Evolutionary conservation across 2,113 vertebrate species (phyloP), one percentile per base, ranked within the genome.

Genomic region (Nycticebus coucang): DNA sequence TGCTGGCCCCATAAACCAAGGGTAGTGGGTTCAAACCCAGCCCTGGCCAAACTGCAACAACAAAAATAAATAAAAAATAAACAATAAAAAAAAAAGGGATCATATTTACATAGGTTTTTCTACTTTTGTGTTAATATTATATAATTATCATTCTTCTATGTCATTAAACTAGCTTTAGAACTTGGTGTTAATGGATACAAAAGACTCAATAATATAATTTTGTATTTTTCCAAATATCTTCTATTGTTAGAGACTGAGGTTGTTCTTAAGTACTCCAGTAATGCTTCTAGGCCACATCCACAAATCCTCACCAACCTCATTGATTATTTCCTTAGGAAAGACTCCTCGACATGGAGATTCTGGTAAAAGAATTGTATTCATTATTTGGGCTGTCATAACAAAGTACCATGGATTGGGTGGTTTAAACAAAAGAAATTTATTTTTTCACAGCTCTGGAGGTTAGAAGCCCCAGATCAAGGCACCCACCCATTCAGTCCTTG

Each of bases 81-180:
- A n/a, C n/a, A n/a, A n/a, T n/a, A n/a, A n/a, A n/a, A n/a, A n/a
- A n/a, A n/a, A n/a, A n/a, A n/a, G 94, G 6, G 30, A 59, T 55
- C 37, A 37, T 26, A 57, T 64, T 84, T 7, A 91, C 37, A 62
- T 3, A 33, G 26, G 72, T 94, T 97, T 66, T 13, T 82, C 30
- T 69, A n/a, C 19, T 87, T 94, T 77, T 87, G 45, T 87, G 37
- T 74, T 78, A 78, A n/a, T 66, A 77, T 26, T 68, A 71, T 86
- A 50, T 18, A 92, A 60, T 64, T 89, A 55, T 89, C 21, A 83
- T 87, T 83, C 35, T 77, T 7, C 35, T 41, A 33, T 13, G 26
- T 71, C 64, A 79, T 41, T 69, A 66, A 82, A 55, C 71, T 57
- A 89, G 57, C 12, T 69, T 86, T 92, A 69, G 66, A 75, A 74